Base-by-base conservation (phyloP, 2,113 vertebrate species). In the Nycticebus coucang region DNA sequence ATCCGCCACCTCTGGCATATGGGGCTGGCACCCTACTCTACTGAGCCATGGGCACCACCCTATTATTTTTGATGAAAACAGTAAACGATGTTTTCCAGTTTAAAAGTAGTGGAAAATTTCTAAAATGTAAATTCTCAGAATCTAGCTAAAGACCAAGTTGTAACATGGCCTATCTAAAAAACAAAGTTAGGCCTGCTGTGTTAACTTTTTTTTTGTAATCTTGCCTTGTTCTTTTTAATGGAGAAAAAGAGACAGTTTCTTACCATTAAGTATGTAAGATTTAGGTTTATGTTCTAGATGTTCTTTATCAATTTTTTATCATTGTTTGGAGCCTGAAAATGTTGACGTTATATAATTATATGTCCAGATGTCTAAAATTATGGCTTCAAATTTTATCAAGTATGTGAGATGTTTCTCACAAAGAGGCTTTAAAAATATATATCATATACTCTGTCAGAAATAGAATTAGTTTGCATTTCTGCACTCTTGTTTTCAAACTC, bases 401-500 rank as follows among this genome's bases (percentile, higher is more conserved):
- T 55, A 84, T 84, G 84, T 78, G 64, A 79, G 64, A 68, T 88
- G 33, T 45, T 96, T 96, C 87, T 2, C 50, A 55, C 57, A 87
- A 62, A 59, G 78, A 74, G 2, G 1, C 14, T 64, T 37, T 33
- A 13, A 66, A 84, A 33, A 68, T 60, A 68, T 10, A 45, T 57
- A 62, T 33, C 15, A 62, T 75, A 91, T 55, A 50, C 57, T 24
- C 28, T 80, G 13, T 64, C 22, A 62, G 50, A 60, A 91, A 80
- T 37, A 79, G 9, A 91, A 84, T 80, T 89, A 59, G 22, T 78
- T 75, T 84, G 33, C 78, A 94, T 84, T 68, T 84, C 17, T 87
- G 30, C 37, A 75, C 50, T 74, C 15, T 91, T 53, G 35, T 90
- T 75, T 87, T 88, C 77, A 95, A 79, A 53, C 21, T 82, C 28